Conservation (phyloP, 2,888 invertebrate genomes). For the Melinopterus prodromus region DNA sequence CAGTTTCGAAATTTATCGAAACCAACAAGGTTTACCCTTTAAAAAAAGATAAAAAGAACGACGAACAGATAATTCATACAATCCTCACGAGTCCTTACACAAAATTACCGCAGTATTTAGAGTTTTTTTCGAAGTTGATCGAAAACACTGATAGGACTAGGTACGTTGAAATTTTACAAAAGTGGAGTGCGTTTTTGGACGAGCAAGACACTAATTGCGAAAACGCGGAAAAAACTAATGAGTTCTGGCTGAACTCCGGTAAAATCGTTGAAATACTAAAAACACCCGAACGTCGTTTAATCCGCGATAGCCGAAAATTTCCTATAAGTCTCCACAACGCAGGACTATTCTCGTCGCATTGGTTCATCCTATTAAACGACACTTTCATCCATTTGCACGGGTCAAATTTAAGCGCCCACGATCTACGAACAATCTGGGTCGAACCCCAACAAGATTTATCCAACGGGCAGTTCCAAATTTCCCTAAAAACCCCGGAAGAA, state of each 20-base stretch:
- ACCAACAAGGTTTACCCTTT: conserved; percentile 31
- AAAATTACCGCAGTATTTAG: conserved; percentile 70
- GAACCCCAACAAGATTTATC: conserved; percentile 70
- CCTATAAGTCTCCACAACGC: conserved; percentile 75
- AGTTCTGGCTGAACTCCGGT: conserved; percentile 78
- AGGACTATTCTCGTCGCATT: conserved; percentile 78
- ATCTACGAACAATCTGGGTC: conserved; percentile 81
- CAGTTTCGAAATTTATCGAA: conserved; percentile 57
- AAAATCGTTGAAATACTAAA: conserved; percentile 70
- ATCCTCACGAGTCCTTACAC: conserved; percentile 71
- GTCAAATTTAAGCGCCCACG: conserved; percentile 71
- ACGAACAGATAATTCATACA: conserved; percentile 67
- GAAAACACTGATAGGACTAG: conserved; percentile 63
- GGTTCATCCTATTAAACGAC: conserved; percentile 85
- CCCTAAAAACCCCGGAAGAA: conserved; percentile 82
- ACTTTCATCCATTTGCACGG: conserved; percentile 79
- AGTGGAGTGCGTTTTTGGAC: conserved; percentile 70
- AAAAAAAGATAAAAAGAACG: conserved; percentile 59
- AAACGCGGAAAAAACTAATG: conserved; percentile 74
- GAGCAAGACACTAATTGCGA: conserved; percentile 69
- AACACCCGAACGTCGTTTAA: conserved; percentile 74
- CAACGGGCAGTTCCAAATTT: conserved; percentile 69
- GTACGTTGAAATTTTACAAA: conserved; percentile 66
- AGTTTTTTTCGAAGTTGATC: conserved; percentile 65
- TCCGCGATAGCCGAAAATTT: conserved; percentile 78